Conservation (phyloP, 2,113 vertebrate species). For the Phyllopteryx taeniolatus region DNA sequence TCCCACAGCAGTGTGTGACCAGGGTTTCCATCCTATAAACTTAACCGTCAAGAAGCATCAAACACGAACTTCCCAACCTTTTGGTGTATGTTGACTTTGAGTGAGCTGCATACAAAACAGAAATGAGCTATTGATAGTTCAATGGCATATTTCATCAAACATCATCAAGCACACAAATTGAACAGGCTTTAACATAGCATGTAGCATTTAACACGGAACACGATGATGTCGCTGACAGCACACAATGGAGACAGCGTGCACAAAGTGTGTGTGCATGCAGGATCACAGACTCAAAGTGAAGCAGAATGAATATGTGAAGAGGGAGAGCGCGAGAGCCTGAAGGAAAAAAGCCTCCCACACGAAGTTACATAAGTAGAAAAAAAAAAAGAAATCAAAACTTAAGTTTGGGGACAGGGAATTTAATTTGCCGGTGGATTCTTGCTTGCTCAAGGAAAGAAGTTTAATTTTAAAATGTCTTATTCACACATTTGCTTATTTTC, state of each 20-base stretch:
- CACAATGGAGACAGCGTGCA: constrained; percentile 8
- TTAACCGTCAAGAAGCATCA: neutral
- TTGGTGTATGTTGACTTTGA: neutral
- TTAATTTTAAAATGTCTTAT: neutral
- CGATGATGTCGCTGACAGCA: constrained; percentile 31
- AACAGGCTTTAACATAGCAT: constrained; percentile 47
- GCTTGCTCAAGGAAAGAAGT: constrained; percentile 13
- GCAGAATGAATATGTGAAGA: constrained; percentile 33
- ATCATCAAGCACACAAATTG: constrained; percentile 19
- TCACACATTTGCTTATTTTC: neutral
- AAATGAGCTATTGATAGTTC: neutral
- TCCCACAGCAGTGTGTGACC: too few relatives aligned
- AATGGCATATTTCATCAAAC: neutral
- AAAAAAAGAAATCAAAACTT: constrained; percentile 37
- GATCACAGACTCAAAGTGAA: constrained; percentile 47
- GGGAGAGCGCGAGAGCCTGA: constrained; percentile 29
- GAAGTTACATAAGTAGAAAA: constrained; percentile 50
- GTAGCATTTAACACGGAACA: constrained; percentile 48
- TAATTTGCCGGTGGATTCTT: constrained; percentile 32
- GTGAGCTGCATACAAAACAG: neutral
- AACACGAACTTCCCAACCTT: neutral
- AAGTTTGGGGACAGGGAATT: constrained; percentile 35
- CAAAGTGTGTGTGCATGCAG: constrained; percentile 51
- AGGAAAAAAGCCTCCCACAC: constrained; percentile 51
- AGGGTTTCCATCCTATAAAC: too few relatives aligned